phyloP scores from a whole-genome alignment of 2,888 invertebrate genomes.

The Stegophylla sp. region DNA sequence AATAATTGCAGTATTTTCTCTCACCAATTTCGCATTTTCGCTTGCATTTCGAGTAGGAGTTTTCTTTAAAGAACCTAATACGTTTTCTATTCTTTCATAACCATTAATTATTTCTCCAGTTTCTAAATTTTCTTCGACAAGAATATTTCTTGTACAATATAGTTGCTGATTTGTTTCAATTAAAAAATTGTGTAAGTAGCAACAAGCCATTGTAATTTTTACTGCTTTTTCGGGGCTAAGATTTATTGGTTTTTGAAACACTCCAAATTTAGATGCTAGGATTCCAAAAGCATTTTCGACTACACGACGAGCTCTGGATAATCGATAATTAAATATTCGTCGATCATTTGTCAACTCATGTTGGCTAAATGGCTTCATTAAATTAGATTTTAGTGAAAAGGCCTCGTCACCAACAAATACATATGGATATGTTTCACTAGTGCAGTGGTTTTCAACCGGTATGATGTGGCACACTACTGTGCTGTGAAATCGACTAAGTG shows the following conservation, averaged over 20 bases:
- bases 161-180: conserved; percentile 31
- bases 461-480: too few species aligned
- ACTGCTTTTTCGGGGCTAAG: conserved; percentile 59
- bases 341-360: conserved; percentile 41
- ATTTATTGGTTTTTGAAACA: conserved; percentile 60
- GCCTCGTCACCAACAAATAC: conserved; percentile 62
- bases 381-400: conserved; percentile 61
- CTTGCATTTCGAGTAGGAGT: conserved; percentile 1
- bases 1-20: conserved; percentile 29
- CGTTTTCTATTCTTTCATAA: conserved; percentile 16
- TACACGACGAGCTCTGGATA: conserved; percentile 50
- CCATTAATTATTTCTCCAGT: conserved; percentile 14
- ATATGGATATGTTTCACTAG: conserved; percentile 49
- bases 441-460: too few species aligned
- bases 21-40: conserved; percentile 2
- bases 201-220: conserved; percentile 57
- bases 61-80: conserved; percentile 14
- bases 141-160: conserved; percentile 25
- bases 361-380: conserved; percentile 55
- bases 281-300: conserved; percentile 60
- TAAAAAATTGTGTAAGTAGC: conserved; percentile 59
- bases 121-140: conserved; percentile 4
- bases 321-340: conserved; percentile 56
- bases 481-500: too few species aligned
- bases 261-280: conserved; percentile 51